phyloP scores from a whole-genome alignment of 2,113 vertebrate genomes.

The Cottus gobio region DNA sequence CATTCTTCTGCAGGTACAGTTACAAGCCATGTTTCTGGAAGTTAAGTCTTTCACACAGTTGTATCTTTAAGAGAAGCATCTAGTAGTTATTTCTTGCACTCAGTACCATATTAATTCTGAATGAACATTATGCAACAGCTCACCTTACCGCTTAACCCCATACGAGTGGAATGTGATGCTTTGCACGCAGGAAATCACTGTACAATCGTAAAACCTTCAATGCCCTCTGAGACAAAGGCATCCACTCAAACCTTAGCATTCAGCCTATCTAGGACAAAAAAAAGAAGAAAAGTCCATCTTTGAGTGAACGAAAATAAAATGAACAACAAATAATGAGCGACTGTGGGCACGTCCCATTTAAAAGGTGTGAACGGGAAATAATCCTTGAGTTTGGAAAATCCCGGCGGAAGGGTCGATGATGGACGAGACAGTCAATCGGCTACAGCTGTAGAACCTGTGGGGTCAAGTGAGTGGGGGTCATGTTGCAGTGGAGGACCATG shows the following conservation, averaged over 20 bases:
- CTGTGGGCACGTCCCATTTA: neutral
- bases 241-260: constrained; percentile 34
- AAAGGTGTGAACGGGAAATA: constrained; percentile 11
- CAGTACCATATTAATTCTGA: constrained; percentile 47
- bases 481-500: constrained; percentile 6
- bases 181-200: constrained; percentile 37
- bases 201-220: constrained; percentile 64
- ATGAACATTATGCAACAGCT: constrained; percentile 23
- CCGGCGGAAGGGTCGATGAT: neutral
- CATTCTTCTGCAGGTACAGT: constrained; percentile 42
- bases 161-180: constrained; percentile 47
- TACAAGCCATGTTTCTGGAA: constrained; percentile 12
- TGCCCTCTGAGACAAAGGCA: constrained; percentile 33
- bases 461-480: constrained; percentile 2
- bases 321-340: constrained; percentile 11
- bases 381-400: constrained; percentile 45
- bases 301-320: constrained; percentile 8
- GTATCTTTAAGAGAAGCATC: constrained; percentile 53
- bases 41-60: constrained; percentile 28
- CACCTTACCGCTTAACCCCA: neutral
- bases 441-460: constrained; percentile 41
- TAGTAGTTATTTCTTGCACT: constrained; percentile 39
- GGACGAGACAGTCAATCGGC: constrained; percentile 40
- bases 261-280: constrained; percentile 24
- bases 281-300: constrained; percentile 41